Conservation (phyloP, 2,888 invertebrate species). For the Odontocerum albicorne region DNA sequence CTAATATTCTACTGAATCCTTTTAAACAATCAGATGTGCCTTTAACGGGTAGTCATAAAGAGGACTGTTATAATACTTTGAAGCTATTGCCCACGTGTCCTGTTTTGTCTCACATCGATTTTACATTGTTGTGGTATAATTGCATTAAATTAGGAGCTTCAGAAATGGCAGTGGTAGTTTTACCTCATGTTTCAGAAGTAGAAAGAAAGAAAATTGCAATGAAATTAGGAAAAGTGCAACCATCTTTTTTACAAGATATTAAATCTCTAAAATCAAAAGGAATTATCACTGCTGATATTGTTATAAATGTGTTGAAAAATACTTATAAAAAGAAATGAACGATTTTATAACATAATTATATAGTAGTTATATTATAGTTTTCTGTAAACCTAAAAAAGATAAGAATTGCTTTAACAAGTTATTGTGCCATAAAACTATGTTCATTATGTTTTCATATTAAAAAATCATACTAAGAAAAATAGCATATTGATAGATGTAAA, state of each 20-base stretch:
- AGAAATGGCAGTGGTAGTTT: slow-evolving; percentile 51
- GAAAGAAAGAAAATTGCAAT: slow-evolving; percentile 46
- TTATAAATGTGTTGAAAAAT: slow-evolving; percentile 29
- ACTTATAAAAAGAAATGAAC: slow-evolving; percentile 9
- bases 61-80: slow-evolving; percentile 49
- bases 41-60: slow-evolving; percentile 52
- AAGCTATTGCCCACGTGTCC: slow-evolving; percentile 54
- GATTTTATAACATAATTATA: too few relatives aligned
- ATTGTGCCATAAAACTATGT: too few relatives aligned
- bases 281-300: slow-evolving; percentile 29
- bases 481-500: too few relatives aligned
- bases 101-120: slow-evolving; percentile 51
- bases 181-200: slow-evolving; percentile 52
- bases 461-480: too few relatives aligned
- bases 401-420: too few relatives aligned
- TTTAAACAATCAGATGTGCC: slow-evolving; percentile 55
- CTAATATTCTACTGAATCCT: slow-evolving; percentile 49
- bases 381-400: neutral
- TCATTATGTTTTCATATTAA: too few relatives aligned
- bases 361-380: neutral
- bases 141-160: slow-evolving; percentile 51
- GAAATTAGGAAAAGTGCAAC: slow-evolving; percentile 51
- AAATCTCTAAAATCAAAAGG: slow-evolving; percentile 32
- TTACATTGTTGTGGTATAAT: slow-evolving; percentile 54
- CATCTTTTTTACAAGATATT: slow-evolving; percentile 28